Evolutionary conservation across 1,140 invertebrate species (phyloP).

Genomic region (Psix sp.): DNA sequence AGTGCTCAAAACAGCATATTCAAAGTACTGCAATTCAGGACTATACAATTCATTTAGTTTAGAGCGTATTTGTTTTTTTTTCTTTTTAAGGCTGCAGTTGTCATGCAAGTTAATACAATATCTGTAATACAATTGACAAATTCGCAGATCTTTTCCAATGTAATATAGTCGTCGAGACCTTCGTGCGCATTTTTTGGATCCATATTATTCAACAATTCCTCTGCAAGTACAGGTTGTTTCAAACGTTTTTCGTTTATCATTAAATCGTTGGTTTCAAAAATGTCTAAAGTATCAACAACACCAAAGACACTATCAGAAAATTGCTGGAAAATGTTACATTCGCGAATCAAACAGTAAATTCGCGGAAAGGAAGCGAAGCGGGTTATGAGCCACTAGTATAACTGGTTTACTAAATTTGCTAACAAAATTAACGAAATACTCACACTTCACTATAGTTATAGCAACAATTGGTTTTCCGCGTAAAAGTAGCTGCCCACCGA

Average conservation of each 20-base stretch:
- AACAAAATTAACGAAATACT: conserved; percentile 7
- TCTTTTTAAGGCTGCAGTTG: background rate
- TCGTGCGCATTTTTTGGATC: conserved; percentile 11
- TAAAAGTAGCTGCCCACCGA: background rate
- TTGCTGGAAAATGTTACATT: background rate
- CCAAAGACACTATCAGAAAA: conserved; percentile 1
- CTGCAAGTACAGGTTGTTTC: conserved; percentile 11
- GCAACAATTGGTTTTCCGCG: background rate
- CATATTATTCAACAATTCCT: conserved; percentile 11
- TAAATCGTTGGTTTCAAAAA: background rate
- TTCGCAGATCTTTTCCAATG: conserved; percentile 11
- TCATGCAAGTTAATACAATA: background rate
- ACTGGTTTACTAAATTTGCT: conserved; percentile 1
- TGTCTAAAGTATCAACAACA: conserved; percentile 1
- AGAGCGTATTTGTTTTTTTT: conserved; percentile 1
- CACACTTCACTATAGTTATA: background rate
- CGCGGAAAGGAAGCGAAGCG: conserved; percentile 1
- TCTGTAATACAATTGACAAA: background rate
- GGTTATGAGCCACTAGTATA: conserved; percentile 6
- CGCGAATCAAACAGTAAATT: conserved; percentile 2
- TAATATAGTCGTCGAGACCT: conserved; percentile 5
- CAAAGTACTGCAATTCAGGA: background rate
- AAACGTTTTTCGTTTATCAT: conserved; percentile 1
- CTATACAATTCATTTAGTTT: background rate
- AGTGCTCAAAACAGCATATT: background rate